phyloP scores from a whole-genome alignment of 2,797 vertebrate genomes.

The Chiroxiphia lanceolata region DNA sequence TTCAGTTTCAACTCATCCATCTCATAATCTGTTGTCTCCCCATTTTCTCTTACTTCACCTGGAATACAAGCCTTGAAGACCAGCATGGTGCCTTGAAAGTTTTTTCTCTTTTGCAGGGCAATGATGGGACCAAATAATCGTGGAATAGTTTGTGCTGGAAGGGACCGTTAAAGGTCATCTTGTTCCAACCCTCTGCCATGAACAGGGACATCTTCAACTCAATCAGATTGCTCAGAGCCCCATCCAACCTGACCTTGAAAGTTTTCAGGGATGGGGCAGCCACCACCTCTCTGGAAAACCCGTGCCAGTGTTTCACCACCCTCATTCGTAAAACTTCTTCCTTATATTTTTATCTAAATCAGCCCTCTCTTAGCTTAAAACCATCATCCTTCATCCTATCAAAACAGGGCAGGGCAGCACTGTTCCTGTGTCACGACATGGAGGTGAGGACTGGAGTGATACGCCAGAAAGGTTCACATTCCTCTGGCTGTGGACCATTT shows the following conservation, averaged over 20 bases:
- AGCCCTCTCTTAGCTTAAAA: not conserved
- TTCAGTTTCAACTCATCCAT: not conserved
- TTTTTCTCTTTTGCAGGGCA: not conserved
- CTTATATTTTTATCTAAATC: not conserved
- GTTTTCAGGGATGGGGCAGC: not conserved
- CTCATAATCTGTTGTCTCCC: not conserved
- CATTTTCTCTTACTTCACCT: not conserved
- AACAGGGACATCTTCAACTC: not conserved
- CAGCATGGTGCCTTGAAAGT: not conserved
- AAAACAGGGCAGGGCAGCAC: not conserved
- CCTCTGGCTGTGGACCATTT: not conserved
- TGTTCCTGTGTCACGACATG: fast-evolving
- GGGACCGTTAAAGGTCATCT: not conserved
- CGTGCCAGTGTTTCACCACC: not conserved
- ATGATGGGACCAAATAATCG: not conserved
- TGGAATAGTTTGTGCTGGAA: not conserved
- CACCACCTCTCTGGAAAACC: not conserved
- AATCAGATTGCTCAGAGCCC: not conserved
- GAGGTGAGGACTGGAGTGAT: not conserved
- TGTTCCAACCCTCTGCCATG: not conserved
- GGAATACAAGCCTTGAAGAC: not conserved
- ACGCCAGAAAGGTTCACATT: fast-evolving
- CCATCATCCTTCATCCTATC: fast-evolving
- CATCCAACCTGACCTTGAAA: not conserved
- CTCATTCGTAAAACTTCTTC: not conserved